Evolutionary conservation across 2,888 invertebrate species (phyloP).

Genomic region (Aphodius sticticus): DNA sequence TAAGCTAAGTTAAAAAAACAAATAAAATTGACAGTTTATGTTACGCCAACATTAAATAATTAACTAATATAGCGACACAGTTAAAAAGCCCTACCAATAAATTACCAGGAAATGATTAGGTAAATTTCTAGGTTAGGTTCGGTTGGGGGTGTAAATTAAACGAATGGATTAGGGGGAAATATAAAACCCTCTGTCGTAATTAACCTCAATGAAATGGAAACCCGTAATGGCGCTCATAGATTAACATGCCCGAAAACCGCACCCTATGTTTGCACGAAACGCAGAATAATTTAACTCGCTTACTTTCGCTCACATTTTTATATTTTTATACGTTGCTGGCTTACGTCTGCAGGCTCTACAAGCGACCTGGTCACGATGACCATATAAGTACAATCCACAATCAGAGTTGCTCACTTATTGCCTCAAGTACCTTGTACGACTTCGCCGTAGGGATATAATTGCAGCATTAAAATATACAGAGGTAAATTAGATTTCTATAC

Average conservation of each 20-base stretch:
- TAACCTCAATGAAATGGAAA: not conserved
- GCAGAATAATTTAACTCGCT: not conserved
- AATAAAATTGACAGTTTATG: too few species aligned
- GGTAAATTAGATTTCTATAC: not conserved
- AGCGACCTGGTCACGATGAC: not conserved
- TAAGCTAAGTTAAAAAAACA: too few species aligned
- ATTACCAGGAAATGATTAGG: not conserved
- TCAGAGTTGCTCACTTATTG: not conserved
- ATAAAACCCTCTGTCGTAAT: not conserved
- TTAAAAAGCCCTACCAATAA: not conserved
- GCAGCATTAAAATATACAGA: not conserved
- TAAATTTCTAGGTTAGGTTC: not conserved
- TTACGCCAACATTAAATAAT: too few species aligned
- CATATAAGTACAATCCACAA: not conserved
- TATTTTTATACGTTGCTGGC: not conserved
- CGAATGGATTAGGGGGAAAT: not conserved
- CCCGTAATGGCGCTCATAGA: not conserved
- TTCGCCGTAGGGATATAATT: not conserved
- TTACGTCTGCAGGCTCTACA: not conserved
- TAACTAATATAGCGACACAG: too few species aligned
- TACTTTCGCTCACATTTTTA: not conserved
- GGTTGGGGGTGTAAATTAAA: not conserved
- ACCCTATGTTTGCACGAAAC: not conserved
- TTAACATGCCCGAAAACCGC: not conserved
- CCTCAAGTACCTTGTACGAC: slow-evolving; percentile 4